Base-by-base conservation (phyloP, 2,797 vertebrate species). In the Pyrocephalus nanus region DNA sequence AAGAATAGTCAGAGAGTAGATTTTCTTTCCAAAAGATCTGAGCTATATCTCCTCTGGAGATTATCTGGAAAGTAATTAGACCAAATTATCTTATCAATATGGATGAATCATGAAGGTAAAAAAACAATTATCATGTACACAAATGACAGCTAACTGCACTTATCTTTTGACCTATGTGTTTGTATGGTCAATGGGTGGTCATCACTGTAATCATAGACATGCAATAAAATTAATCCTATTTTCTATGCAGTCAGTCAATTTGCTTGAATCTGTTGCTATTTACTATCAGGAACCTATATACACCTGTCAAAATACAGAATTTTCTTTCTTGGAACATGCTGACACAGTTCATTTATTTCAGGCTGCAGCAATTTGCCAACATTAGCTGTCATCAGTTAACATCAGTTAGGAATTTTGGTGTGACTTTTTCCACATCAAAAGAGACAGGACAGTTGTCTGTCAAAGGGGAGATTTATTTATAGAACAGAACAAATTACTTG, bases 281-380 rank as follows among this genome's bases (percentile, higher is more conserved):
- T 81, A 36, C 54, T 77, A 53, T 67, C 40, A 77, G 50, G 38
- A 86, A 64, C 42, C 34, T 65, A 58, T 29, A 40, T 42, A 71
- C 1, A 53, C 57, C 20, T 71, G 60, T 64, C 72, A 81, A 92
- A 21, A 91, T 16, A 12, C 15, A 91, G 47, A 65, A 58, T 84
- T 91, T 81, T 87, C 23, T 82, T 73, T 58, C 2, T 0, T 58
- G n/a, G 38, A 78, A 61, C 0, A 6, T 47, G 38, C 72, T 79
- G 64, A 91, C 74, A 82, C 7, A 32, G 38, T 69, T 88, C 6
- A 91, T 91, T 94, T 95, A 81, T 84, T 92, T 79, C 64, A 69
- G 54, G 42, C 26, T 82, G 14, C 36, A 76, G 43, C 23, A 82
- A 51, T 60, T 65, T 76, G 51, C 5, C 4, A 38, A 58, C 16